Evolutionary conservation across 2,888 invertebrate species (phyloP), one percentile per base, ranked within the genome.

Genomic region (Drosophila hawaiiensis): DNA sequence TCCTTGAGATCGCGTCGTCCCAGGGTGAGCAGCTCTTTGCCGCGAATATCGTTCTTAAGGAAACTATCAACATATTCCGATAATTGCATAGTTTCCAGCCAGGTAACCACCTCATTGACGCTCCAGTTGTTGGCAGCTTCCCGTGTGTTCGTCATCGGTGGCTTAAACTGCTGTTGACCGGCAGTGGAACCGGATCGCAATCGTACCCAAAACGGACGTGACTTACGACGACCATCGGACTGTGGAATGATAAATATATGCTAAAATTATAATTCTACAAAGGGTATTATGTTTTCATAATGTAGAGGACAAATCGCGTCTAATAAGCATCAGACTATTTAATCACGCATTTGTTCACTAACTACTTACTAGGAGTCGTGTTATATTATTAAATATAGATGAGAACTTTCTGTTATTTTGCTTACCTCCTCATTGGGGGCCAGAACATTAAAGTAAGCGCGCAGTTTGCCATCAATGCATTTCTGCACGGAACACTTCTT

Each of bases 51-150:
- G 92, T 99, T 97, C 67, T 96, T 96, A 28, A 96, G 95, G 92
- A 99, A 99, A 69, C 96, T 96, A n/a, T 98, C 98, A 5, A 96
- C 95, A 93, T 99, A 99, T 92, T 99, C 98, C 1, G 96, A 95
- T 19, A 99, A 95, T 73, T 98, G 97, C 74, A 99, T 94, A 1
- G 96, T 95, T 82, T 97, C 97, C 78, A 99, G 94, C 99, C 99
- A 99, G 12, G 95, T 94, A 64, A 97, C 97, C 2, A 99, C 98
- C 92, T 99, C 98, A 63, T 96, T 96, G 12, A 97, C 96, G 39
- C 97, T 96, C 99, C 99, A 99, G 68, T 93, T 93, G 59, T 92
- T 95, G 82, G 94, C 94, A 2, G 95, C 94, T 78, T 95, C 95
- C 52, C 94, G 93, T 19, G 93, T 93, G 69, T 92, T 92, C 12